Base-by-base conservation (phyloP, 2,797 vertebrate genomes). In the Ptychadena robeensis region DNA sequence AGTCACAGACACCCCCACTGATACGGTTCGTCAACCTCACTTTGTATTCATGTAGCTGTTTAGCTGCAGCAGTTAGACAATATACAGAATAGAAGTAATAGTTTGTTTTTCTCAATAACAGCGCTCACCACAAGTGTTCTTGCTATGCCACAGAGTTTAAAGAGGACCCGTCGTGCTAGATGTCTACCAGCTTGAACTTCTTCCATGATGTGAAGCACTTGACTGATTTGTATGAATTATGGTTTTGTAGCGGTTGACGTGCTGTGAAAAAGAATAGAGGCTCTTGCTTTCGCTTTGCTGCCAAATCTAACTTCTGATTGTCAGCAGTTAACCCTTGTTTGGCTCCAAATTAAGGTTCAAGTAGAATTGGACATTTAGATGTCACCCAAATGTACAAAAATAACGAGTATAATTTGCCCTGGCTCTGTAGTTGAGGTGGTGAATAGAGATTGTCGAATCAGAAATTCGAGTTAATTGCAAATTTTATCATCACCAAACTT, bases 31-130 rank as follows among this genome's bases (percentile, higher is more conserved):
- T 1, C 44, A 53, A 53, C 44, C 37, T 53, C 22, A 1, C 44
- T 53, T 53, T 22, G 40, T 44, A 22, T 53, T 53, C 15, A 22
- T 48, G 18, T 48, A 18, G 44, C 18, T 44, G 40, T 48, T 3
- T 48, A 48, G 40, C 40, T 53, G 44, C 18, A 22, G 44, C 8
- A 22, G 44, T 6, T 22, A n/a, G 44, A 53, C 18, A 53, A 53
- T 44, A 44, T 44, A 44, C 44, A 53, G 44, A 53, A 69, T n/a
- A 69, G 67, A 35, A 12, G 18, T 69, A 22, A 69, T 18, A n/a
- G 15, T n/a, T 35, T 35, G n/a, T 35, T 37, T 35, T 69, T 38
- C 34, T 22, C 12, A 69, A 67, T 67, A 31, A 67, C 44, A 53
- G 44, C 44, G 18, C 44, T 53, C 18, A 53, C 44, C 44, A 53